phyloP scores from a whole-genome alignment of 2,797 vertebrate species.

The Numenius phaeopus region DNA sequence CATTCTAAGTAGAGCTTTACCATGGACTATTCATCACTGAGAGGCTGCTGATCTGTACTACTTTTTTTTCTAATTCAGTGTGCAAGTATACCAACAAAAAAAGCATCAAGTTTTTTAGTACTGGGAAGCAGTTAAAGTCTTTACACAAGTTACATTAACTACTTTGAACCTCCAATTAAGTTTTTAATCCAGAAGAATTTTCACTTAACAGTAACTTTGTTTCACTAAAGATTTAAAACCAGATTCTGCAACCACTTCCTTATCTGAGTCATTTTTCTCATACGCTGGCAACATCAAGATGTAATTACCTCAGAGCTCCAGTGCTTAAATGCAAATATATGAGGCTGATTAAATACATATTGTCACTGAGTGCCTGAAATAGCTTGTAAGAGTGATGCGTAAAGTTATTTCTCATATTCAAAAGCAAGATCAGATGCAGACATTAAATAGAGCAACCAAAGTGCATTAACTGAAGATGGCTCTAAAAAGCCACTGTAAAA shows the following conservation, averaged over 20 bases:
- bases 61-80: background rate
- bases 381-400: background rate
- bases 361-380: background rate
- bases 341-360: background rate
- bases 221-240: constrained; percentile 40
- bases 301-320: background rate
- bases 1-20: background rate
- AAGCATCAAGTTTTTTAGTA: background rate
- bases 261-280: constrained; percentile 41
- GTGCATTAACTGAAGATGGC: background rate
- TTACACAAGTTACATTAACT: background rate
- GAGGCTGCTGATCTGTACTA: background rate
- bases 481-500: background rate
- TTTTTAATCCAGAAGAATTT: constrained; percentile 11
- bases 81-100: background rate
- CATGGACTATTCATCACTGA: background rate
- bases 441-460: background rate
- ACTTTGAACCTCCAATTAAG: background rate
- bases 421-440: background rate
- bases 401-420: background rate
- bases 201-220: background rate
- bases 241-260: constrained; percentile 67
- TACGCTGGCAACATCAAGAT: background rate
- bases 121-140: background rate
- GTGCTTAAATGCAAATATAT: background rate